Evolutionary conservation across 2,113 vertebrate genomes (phyloP).

Genomic region (Neodon shergylaensis): DNA sequence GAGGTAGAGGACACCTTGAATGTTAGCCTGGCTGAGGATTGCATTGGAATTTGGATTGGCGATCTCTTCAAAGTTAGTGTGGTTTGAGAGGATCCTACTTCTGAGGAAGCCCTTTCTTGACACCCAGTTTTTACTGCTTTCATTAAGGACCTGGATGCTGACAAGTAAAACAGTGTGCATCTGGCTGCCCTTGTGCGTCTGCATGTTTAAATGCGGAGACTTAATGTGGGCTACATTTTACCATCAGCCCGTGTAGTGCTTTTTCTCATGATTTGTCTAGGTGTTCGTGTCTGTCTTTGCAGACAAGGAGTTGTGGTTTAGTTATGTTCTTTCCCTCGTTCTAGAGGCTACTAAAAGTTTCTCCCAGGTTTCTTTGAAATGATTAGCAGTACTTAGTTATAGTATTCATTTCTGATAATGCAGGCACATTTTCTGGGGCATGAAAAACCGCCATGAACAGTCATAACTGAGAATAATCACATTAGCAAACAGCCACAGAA

Average conservation of each 20-base stretch:
- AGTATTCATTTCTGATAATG: slow-evolving; percentile 46
- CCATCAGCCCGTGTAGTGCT: not conserved
- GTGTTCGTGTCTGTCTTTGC: not conserved
- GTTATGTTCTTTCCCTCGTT: not conserved
- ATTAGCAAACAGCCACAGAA: not conserved
- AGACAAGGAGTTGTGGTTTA: slow-evolving; percentile 34
- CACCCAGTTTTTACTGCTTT: slow-evolving; percentile 11
- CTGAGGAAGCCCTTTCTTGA: slow-evolving; percentile 2
- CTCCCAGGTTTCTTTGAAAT: slow-evolving; percentile 39
- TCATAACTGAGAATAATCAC: not conserved
- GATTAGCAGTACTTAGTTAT: not conserved
- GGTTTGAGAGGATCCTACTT: slow-evolving; percentile 61
- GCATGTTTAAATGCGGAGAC: slow-evolving; percentile 39
- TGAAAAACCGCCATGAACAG: not conserved
- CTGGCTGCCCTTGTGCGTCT: slow-evolving; percentile 33
- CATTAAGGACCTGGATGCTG: slow-evolving; percentile 33
- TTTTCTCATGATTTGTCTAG: slow-evolving; percentile 12
- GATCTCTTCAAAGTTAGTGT: slow-evolving; percentile 25
- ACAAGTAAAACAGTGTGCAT: slow-evolving; percentile 34
- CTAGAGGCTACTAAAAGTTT: slow-evolving; percentile 12
- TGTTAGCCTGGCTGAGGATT: slow-evolving; percentile 20
- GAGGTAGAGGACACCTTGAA: not conserved
- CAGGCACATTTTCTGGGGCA: slow-evolving; percentile 11
- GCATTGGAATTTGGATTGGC: slow-evolving; percentile 51
- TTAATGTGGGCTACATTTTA: slow-evolving; percentile 42